Percentiles rank a stretch among this genome's conserved stretches.
These are phyloP conservation scores for Stenoptilia bipunctidactyla DNA, from an alignment of 2,888 invertebrate genomes.

Conservation along the genomic window DNA sequence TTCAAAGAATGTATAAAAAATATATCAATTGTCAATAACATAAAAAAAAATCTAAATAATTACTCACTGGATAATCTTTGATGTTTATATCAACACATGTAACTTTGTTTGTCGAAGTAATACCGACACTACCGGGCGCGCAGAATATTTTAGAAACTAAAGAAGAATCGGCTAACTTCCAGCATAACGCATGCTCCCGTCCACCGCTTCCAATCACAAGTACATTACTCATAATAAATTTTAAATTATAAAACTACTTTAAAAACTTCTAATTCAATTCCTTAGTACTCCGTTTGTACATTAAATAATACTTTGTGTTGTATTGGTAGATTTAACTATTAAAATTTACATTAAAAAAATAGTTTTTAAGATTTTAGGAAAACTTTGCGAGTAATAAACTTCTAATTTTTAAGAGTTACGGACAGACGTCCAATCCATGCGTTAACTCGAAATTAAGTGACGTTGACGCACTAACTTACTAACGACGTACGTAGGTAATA, in stretches of 20 bases:
- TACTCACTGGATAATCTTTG: constrained; percentile 78
- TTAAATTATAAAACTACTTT: constrained; percentile 16
- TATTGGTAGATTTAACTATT: too few species aligned
- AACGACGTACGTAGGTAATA: too few species aligned
- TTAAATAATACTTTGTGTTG: too few species aligned
- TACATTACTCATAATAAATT: constrained; percentile 67
- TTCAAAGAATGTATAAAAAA: too few species aligned
- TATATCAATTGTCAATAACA: background rate
- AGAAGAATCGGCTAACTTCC: constrained; percentile 89
- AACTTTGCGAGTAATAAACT: too few species aligned
- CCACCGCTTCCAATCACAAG: constrained; percentile 93
- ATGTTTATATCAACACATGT: constrained; percentile 74
- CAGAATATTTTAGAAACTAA: constrained; percentile 80
- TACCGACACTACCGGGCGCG: constrained; percentile 92
- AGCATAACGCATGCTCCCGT: constrained; percentile 94
- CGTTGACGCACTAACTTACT: too few species aligned
- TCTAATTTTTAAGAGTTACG: too few species aligned
- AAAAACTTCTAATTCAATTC: constrained; percentile 13
- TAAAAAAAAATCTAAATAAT: background rate
- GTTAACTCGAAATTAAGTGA: too few species aligned
- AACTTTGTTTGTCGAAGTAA: constrained; percentile 78
- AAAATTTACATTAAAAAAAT: too few species aligned
- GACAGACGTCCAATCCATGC: too few species aligned
- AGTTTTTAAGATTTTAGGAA: too few species aligned
- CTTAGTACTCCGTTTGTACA: too few species aligned